Conservation (phyloP, 2,797 vertebrate species). For the Steatocranus sp. region DNA sequence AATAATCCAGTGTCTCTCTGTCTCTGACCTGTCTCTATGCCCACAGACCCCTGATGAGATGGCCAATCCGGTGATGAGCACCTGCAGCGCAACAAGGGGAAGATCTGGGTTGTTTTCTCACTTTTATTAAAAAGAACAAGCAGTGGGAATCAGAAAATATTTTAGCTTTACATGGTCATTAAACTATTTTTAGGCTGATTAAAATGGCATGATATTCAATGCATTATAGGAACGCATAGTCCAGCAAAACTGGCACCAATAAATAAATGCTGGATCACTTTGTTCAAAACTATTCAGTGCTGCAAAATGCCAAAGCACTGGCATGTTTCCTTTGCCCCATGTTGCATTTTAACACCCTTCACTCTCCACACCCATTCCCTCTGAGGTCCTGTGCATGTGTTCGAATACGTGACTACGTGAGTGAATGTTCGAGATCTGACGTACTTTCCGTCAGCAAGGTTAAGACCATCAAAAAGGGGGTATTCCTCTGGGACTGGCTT, state of each 20-base stretch:
- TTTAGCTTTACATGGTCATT: background rate
- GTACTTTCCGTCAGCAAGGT: constrained; percentile 95
- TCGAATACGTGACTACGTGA: background rate
- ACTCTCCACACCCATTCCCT: background rate
- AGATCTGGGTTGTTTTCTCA: constrained; percentile 40
- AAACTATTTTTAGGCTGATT: background rate
- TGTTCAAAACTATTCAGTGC: background rate
- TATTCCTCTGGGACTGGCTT: constrained; percentile 92
- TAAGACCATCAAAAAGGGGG: constrained; percentile 88
- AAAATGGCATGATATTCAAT: background rate
- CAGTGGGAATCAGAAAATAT: background rate
- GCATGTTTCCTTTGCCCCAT: background rate
- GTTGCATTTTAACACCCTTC: background rate
- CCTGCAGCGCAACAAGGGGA: constrained; percentile 47
- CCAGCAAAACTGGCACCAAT: background rate
- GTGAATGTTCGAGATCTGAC: constrained; percentile 43
- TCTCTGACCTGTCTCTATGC: constrained; percentile 62
- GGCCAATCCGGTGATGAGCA: constrained; percentile 60
- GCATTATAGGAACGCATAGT: background rate
- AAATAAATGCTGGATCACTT: background rate
- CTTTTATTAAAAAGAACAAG: constrained; percentile 19
- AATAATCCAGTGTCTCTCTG: constrained; percentile 66
- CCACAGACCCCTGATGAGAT: constrained; percentile 43
- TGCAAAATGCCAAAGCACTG: background rate
- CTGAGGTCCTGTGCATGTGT: background rate